Percentiles rank a stretch among this genome's conserved stretches.
These are phyloP conservation scores for Nyctalus aviator DNA, from an alignment of 2,797 vertebrate species.

Conservation along the genomic window DNA sequence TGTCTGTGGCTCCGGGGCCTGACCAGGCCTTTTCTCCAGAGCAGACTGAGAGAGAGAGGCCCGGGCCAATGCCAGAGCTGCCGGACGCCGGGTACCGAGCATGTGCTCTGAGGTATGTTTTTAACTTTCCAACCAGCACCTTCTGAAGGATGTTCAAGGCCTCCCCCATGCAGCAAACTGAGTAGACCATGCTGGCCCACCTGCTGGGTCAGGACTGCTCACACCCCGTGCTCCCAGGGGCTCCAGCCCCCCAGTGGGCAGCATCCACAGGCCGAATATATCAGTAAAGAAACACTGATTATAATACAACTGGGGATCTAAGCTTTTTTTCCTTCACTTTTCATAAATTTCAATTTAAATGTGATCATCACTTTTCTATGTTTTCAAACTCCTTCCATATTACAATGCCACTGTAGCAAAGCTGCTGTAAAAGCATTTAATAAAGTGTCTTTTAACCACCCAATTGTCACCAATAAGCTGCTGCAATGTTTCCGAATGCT, in stretches of 20 bases:
- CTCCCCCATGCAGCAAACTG: neutral
- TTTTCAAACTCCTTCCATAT: neutral
- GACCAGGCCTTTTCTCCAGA: neutral
- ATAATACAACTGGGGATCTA: rapidly evolving
- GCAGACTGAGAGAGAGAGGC: neutral
- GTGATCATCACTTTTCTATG: rapidly evolving
- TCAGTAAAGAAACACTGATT: neutral
- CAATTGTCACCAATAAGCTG: rapidly evolving
- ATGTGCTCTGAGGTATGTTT: neutral
- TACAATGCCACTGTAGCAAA: neutral
- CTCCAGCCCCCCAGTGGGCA: rapidly evolving
- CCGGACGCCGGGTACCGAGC: neutral
- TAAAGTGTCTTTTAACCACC: neutral
- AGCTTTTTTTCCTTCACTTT: neutral
- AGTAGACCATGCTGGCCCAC: neutral
- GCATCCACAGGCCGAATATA: rapidly evolving
- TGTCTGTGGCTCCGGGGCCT: neutral
- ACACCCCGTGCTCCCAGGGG: no score
- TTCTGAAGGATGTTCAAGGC: neutral
- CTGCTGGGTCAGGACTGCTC: neutral
- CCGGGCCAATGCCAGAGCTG: neutral
- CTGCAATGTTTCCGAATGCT: rapidly evolving
- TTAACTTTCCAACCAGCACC: neutral
- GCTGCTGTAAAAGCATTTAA: neutral
- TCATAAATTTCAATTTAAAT: no score